Base-by-base conservation (phyloP, 2,797 vertebrate genomes). In the Myripristis murdjan region DNA sequence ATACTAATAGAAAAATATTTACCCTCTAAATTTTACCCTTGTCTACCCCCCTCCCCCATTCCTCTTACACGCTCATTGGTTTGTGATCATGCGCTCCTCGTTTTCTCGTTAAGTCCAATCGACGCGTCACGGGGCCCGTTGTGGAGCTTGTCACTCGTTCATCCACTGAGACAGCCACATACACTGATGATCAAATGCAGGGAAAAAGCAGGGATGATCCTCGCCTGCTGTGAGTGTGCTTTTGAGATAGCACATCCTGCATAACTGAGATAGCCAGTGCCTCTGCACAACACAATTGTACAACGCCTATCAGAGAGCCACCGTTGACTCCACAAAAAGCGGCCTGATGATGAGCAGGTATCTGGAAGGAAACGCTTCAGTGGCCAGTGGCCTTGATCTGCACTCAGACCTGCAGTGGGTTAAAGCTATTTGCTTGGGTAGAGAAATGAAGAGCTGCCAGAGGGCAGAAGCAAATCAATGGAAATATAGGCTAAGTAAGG, bases 71-170 rank as follows among this genome's bases (percentile, higher is more conserved):
- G 51, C 56, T 82, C 77, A 44, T 63, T 77, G 81, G 81, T 64
- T 70, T 87, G 83, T 55, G 85, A 87, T 91, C 90, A 91, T 82
- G 90, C 88, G 88, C 87, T 86, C 68, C 84, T 87, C 70, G 80
- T 89, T 88, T 75, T 56, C 79, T 80, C 71, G 52, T 83, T 76
- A 64, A 83, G 82, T 88, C 76, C 74, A 51, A 52, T 74, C 67
- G 72, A 72, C 82, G 86, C 81, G 85, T 90, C 85, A 86, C 86
- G 80, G 82, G 86, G 73, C 75, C 79, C 77, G 70, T 61, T 70
- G 60, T 74, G 73, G 41, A 33, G 75, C 78, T 84, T 86, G 84
- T 85, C 77, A 68, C 82, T 77, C 75, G 77, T 80, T 70, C 48
- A 46, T 86, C 66, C 75, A 11, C 47, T 1, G 66, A 82, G 49